Evolutionary conservation across 2,797 vertebrate genomes (phyloP), one percentile per base, ranked within the genome.

Genomic region (Galago senegalensis): DNA sequence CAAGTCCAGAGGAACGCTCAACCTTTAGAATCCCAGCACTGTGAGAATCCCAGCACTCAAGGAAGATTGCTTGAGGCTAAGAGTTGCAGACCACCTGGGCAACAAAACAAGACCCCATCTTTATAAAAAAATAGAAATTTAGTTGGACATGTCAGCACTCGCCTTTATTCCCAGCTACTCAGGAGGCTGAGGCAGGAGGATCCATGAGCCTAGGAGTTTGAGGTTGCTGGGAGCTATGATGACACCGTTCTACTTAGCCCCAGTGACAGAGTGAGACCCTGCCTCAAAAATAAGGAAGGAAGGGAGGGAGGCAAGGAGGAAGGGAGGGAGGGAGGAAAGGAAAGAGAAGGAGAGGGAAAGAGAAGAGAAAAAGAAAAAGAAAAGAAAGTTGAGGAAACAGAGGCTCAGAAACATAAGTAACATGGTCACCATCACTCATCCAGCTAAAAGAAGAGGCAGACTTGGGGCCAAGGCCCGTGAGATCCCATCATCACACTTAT

Each of bases 61-160:
- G 63, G 63, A n/a, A n/a, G 16, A 67, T 0, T 9, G 31, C 31
- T 27, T n/a, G 65, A 67, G 31, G 16, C 27, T 27, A 63, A 27
- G 61, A 63, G 27, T 63, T 29, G 5, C 25, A 63, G 61, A 63
- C 27, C 61, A 63, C 61, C 61, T 14, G 61, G 27, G 61, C 29
- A 63, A 14, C 12, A 63, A 63, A 63, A 27, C 1, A 5, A 61
- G 60, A 63, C 27, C 61, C 23, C 5, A 12, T 63, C 12, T 63
- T 29, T 63, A 63, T 11, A 63, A 63, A 63, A 29, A 63, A 63
- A 29, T 63, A 63, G 27, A 63, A 63, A 63, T 13, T 63, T 29
- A 63, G 61, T 27, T 0, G 11, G 61, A 4, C 12, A 5, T 63
- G 27, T 5, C 29, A 27, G 61, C 5, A 2, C 2, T 1, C 2